Percentiles rank a stretch among this genome's conserved stretches.
phyloP scores from a whole-genome alignment of 1,140 invertebrate species.

The Psix sp. region DNA sequence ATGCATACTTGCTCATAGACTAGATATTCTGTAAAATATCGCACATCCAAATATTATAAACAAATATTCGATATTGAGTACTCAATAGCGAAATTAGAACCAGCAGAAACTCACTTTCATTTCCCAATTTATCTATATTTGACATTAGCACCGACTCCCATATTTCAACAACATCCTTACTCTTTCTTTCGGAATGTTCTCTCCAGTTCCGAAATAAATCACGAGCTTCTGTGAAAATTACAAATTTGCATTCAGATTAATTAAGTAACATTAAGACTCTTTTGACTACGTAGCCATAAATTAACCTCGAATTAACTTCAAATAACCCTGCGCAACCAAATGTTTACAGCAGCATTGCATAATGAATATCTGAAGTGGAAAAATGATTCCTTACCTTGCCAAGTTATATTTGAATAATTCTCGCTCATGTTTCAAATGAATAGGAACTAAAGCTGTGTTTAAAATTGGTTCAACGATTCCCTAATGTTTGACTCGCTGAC shows the following conservation, averaged over 20 bases:
- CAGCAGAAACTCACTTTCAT: slow-evolving; percentile 87
- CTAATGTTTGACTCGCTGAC: too few species aligned
- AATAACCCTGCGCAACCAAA: not conserved
- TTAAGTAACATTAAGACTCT: slow-evolving; percentile 4
- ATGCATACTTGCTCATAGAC: slow-evolving; percentile 95
- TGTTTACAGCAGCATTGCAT: not conserved
- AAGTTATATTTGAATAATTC: slow-evolving; percentile 76
- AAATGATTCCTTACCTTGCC: slow-evolving; percentile 35
- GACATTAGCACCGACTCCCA: slow-evolving; percentile 88
- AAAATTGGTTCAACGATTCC: too few species aligned
- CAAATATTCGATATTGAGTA: not conserved
- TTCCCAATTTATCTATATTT: slow-evolving; percentile 89
- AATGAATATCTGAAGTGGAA: not conserved
- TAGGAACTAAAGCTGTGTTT: too few species aligned
- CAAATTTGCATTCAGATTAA: slow-evolving; percentile 32
- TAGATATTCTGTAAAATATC: slow-evolving; percentile 83
- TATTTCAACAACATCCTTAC: slow-evolving; percentile 90
- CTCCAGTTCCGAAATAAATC: slow-evolving; percentile 91
- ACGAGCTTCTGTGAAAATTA: slow-evolving; percentile 82
- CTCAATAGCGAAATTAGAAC: not conserved
- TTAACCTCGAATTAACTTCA: not conserved
- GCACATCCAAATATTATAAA: not conserved
- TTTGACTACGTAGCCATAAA: not conserved
- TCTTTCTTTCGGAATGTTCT: slow-evolving; percentile 93
- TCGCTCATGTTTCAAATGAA: slow-evolving; percentile 72